These are phyloP conservation scores for Rugalucina vietnamica DNA, from an alignment of 2,888 invertebrate genomes.

Conservation along the genomic window DNA sequence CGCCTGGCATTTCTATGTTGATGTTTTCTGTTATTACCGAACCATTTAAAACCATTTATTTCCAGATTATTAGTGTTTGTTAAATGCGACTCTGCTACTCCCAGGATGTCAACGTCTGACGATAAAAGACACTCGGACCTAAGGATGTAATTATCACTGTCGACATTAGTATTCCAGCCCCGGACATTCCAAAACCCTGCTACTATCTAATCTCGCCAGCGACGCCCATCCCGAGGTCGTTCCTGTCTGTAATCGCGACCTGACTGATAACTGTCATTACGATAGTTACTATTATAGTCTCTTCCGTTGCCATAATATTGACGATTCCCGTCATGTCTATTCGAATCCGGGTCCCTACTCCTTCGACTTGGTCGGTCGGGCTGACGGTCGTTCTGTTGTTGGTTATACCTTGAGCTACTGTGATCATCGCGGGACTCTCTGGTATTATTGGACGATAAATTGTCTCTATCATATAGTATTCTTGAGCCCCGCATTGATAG, in stretches of 20 bases:
- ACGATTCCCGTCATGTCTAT: too few species aligned
- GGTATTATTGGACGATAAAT: too few species aligned
- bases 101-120: constrained; percentile 28
- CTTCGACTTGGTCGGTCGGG: too few species aligned
- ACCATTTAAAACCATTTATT: constrained; percentile 18
- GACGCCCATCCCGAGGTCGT: not conserved
- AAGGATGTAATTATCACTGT: constrained; percentile 7
- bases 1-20: constrained; percentile 18
- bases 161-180: not conserved
- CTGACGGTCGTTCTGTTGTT: too few species aligned
- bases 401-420: too few species aligned
- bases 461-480: too few species aligned
- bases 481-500: too few species aligned
- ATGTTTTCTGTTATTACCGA: constrained; percentile 14
- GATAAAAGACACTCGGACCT: not conserved
- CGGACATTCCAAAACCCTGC: constrained; percentile 28
- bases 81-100: constrained; percentile 42
- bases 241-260: not conserved
- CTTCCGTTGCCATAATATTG: too few species aligned
- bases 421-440: too few species aligned
- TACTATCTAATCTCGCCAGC: not conserved
- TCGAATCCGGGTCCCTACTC: too few species aligned
- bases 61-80: not conserved
- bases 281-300: not conserved
- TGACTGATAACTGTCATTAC: not conserved